These are phyloP conservation scores for Elephantulus edwardii DNA, from an alignment of 2,113 vertebrate species.

Conservation along the genomic window DNA sequence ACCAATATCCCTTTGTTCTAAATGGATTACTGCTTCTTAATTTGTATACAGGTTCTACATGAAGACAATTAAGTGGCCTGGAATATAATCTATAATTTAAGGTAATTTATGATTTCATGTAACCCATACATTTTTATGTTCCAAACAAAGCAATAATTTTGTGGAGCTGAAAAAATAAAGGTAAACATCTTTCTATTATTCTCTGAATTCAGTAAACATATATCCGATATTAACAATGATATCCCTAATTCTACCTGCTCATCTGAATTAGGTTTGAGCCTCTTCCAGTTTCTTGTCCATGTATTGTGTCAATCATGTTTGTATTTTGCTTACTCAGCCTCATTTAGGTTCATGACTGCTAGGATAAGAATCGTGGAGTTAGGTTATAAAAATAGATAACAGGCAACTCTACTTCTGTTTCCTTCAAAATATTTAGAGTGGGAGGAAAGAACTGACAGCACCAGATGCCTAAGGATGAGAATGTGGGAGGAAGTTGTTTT, in stretches of 20 bases:
- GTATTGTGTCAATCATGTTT: background rate
- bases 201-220: background rate
- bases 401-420: background rate
- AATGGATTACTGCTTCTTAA: background rate
- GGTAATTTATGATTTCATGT: background rate
- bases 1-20: background rate
- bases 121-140: background rate
- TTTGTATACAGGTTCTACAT: background rate
- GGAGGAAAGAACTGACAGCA: background rate
- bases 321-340: constrained; percentile 1
- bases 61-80: too few relatives aligned
- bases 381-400: background rate
- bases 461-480: background rate
- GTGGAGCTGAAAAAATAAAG: background rate
- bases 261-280: background rate
- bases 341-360: constrained; percentile 30
- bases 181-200: background rate
- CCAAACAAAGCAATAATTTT: too few relatives aligned
- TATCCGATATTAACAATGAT: background rate
- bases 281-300: background rate
- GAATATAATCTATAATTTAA: too few relatives aligned
- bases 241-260: background rate
- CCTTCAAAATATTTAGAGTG: constrained; percentile 5
- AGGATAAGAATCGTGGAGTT: background rate
- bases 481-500: background rate